Evolutionary conservation across 2,797 vertebrate species (phyloP).

Genomic region (Hydrocynus forskahlii): DNA sequence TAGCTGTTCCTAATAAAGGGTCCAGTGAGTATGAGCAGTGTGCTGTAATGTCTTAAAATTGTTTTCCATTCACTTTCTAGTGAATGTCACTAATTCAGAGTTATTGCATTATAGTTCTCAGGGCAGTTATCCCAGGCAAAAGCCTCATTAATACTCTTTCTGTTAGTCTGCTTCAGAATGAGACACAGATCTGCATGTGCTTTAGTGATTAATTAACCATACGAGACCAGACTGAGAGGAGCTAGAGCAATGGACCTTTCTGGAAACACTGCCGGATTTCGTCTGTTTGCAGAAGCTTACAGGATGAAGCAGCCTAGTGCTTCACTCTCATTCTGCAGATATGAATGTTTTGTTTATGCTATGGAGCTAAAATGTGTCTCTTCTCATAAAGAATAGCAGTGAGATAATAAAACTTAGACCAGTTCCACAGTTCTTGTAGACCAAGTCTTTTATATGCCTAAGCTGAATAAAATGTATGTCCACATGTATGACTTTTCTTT

Average conservation of each 20-base stretch:
- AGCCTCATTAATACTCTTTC: conserved; percentile 15
- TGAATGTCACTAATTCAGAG: conserved; percentile 5
- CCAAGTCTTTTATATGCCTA: too few relatives aligned
- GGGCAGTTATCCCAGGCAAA: not conserved
- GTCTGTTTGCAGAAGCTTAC: conserved; percentile 57
- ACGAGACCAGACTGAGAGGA: conserved; percentile 49
- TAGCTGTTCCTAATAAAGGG: not conserved
- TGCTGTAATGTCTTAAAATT: not conserved
- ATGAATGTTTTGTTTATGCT: conserved; percentile 6
- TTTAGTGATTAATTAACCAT: conserved; percentile 59
- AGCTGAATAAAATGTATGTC: too few relatives aligned
- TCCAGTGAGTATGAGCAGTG: not conserved
- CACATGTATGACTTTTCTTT: too few relatives aligned
- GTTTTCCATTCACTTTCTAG: not conserved
- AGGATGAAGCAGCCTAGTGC: conserved; percentile 48
- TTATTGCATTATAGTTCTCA: not conserved
- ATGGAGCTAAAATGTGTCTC: conserved; percentile 5
- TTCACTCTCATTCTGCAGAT: conserved; percentile 28
- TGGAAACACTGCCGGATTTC: conserved; percentile 51
- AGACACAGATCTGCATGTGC: conserved; percentile 36
- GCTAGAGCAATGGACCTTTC: conserved; percentile 34
- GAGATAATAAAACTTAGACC: not conserved
- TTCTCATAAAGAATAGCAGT: not conserved
- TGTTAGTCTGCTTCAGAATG: conserved; percentile 20
- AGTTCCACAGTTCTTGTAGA: too few relatives aligned